Percentiles rank a stretch among this genome's conserved stretches.
phyloP scores from a whole-genome alignment of 2,888 invertebrate genomes.

The Anticlea derivata region DNA sequence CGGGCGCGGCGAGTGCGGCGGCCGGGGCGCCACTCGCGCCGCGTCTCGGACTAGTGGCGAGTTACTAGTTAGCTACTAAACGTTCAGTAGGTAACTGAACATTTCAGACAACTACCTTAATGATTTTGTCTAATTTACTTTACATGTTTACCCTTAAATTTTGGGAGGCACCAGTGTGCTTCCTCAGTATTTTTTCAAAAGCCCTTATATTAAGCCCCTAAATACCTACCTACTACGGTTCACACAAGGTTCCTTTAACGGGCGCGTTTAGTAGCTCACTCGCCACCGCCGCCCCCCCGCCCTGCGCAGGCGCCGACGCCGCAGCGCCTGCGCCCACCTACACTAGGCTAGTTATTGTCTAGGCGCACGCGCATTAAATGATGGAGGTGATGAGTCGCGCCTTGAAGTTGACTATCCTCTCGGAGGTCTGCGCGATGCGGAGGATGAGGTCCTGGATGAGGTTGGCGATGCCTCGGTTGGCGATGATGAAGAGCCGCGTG shows the following conservation, averaged over 20 bases:
- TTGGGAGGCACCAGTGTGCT: neutral
- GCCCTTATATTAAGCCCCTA: too few relatives aligned
- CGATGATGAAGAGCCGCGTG: constrained; percentile 93
- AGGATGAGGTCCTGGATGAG: constrained; percentile 94
- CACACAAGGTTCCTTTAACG: neutral
- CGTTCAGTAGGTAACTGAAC: neutral
- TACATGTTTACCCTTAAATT: neutral
- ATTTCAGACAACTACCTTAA: neutral
- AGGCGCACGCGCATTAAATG: constrained; percentile 85
- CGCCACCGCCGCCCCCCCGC: constrained; percentile 6
- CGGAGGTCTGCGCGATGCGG: constrained; percentile 94
- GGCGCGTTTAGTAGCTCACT: constrained; percentile 4
- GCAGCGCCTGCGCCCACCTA: constrained; percentile 20
- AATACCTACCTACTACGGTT: too few relatives aligned
- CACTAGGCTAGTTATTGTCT: constrained; percentile 63
- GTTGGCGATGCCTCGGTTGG: constrained; percentile 94
- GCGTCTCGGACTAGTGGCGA: neutral
- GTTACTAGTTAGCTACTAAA: constrained; percentile 5
- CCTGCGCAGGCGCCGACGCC: constrained; percentile 16
- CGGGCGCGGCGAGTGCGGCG: constrained; percentile 14
- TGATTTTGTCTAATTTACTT: neutral
- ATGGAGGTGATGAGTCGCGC: constrained; percentile 95
- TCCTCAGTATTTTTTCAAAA: too few relatives aligned
- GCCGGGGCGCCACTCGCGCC: neutral
- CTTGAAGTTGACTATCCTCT: constrained; percentile 96